Evolutionary conservation across 2,797 vertebrate genomes (phyloP).

Genomic region (Anniella stebbinsi): DNA sequence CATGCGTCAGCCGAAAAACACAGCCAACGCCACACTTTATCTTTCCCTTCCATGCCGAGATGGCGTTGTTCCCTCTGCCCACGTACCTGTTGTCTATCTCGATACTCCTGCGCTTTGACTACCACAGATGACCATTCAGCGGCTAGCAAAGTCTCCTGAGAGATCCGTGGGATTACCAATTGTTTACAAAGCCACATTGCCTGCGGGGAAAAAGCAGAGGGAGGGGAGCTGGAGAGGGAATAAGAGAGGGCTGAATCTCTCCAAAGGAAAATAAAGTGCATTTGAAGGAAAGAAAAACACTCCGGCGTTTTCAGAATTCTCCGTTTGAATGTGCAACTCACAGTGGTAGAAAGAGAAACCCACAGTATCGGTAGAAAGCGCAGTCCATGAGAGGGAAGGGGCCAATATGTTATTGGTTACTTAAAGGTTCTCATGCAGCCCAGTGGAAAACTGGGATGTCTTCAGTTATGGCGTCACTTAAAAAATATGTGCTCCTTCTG

Average conservation of each 20-base stretch:
- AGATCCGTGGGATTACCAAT: constrained; percentile 72
- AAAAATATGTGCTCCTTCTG: background rate
- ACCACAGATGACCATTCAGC: constrained; percentile 54
- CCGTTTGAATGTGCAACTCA: constrained; percentile 26
- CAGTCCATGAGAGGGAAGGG: background rate
- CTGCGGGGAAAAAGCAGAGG: constrained; percentile 61
- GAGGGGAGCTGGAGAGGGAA: background rate
- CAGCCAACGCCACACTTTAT: constrained; percentile 41
- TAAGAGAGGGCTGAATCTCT: constrained; percentile 43
- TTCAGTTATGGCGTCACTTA: background rate
- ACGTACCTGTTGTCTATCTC: constrained; percentile 74
- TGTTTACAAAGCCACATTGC: constrained; percentile 83
- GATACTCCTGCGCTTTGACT: constrained; percentile 50
- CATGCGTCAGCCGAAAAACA: constrained; percentile 29
- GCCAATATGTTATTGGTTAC: background rate
- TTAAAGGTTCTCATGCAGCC: background rate
- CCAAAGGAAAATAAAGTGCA: constrained; percentile 58
- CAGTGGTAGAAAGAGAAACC: background rate
- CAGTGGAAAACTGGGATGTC: background rate
- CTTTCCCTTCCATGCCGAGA: constrained; percentile 11
- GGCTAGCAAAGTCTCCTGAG: constrained; percentile 72
- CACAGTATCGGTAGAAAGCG: background rate
- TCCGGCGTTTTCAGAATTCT: constrained; percentile 30
- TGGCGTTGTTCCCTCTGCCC: constrained; percentile 13
- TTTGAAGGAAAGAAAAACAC: constrained; percentile 57